Conservation (phyloP, 2,797 vertebrate species). For the Onychomys arenicola region DNA sequence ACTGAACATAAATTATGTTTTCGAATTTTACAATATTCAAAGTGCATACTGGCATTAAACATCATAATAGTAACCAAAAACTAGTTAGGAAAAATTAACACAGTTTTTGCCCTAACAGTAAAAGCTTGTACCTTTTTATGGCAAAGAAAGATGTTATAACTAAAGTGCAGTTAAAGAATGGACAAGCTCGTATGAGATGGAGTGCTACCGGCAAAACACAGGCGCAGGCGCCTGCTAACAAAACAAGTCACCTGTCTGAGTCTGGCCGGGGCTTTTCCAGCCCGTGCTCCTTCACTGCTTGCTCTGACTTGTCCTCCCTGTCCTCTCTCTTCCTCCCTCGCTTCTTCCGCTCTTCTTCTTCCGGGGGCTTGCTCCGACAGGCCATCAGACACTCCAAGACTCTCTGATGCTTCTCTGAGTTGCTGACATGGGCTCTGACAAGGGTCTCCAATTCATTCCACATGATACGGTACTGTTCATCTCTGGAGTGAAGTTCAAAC, state of each 20-base stretch:
- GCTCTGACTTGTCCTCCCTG: slow-evolving; percentile 95
- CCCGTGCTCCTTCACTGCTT: slow-evolving; percentile 93
- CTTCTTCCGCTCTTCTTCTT: slow-evolving; percentile 98
- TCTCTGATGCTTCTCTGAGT: slow-evolving; percentile 95
- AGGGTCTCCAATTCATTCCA: slow-evolving; percentile 99
- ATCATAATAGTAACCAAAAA: slow-evolving; percentile 29
- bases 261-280: slow-evolving; percentile 96
- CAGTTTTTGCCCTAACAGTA: not conserved
- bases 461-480: slow-evolving; percentile 99
- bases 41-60: slow-evolving; percentile 10
- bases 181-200: not conserved
- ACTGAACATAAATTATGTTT: slow-evolving; percentile 7
- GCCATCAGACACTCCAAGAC: slow-evolving; percentile 97
- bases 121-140: not conserved
- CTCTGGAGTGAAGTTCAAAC: slow-evolving; percentile 86
- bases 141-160: not conserved
- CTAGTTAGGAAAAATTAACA: slow-evolving; percentile 36
- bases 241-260: slow-evolving; percentile 91
- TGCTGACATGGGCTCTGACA: slow-evolving; percentile 94
- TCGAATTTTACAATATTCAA: slow-evolving; percentile 40
- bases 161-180: not conserved
- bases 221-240: not conserved
- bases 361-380: slow-evolving; percentile 97
- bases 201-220: not conserved
- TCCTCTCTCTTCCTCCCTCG: slow-evolving; percentile 98